Evolutionary conservation across 2,797 vertebrate species (phyloP), one percentile per base, ranked within the genome.

Genomic region (Botia kubotai): DNA sequence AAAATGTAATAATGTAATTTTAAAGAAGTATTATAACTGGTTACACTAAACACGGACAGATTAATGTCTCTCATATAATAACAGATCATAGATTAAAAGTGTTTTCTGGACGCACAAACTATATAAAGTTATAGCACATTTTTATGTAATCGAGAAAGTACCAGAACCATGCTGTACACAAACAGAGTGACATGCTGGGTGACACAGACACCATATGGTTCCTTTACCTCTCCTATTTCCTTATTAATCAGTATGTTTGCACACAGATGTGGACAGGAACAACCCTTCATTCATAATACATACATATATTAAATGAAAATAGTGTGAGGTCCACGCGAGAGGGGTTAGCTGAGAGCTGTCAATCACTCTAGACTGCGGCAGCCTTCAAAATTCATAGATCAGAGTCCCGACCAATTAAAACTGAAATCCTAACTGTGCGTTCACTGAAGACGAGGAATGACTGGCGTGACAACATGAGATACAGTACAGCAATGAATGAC

Each of bases 401-500:
- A 68, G 0, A 17, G 21, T 39, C 55, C 6, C 21, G 17, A 48
- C 58, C 57, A 52, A 68, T 72, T 48, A 72, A 63, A 75, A 68
- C 2, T 36, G 46, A 78, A 79, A 79, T 68, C 72, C 39, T 26
- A 12, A 53, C 69, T 23, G 65, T 62, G 57, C 14, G 6, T 8
- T 46, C 7, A 10, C 26, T n/a, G 65, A 8, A n/a, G 62, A 82
- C 70, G 65, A 77, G 73, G 70, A 76, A 63, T 67, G 79, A 80
- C 2, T 52, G 92, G 92, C 92, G 92, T 92, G 4, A 33, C 3
- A 33, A 33, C 3, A 33, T 5, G 23, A 55, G 92, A 95, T 92
- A 94, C 48, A 48, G 12, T 13, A 11, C 46, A 48, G 46, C 46
- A 48, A 94, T 39, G 39, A 48, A 11, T 48, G 39, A 43, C 39